These are phyloP conservation scores for Girardinus metallicus DNA, from an alignment of 2,797 vertebrate species.

Conservation along the genomic window DNA sequence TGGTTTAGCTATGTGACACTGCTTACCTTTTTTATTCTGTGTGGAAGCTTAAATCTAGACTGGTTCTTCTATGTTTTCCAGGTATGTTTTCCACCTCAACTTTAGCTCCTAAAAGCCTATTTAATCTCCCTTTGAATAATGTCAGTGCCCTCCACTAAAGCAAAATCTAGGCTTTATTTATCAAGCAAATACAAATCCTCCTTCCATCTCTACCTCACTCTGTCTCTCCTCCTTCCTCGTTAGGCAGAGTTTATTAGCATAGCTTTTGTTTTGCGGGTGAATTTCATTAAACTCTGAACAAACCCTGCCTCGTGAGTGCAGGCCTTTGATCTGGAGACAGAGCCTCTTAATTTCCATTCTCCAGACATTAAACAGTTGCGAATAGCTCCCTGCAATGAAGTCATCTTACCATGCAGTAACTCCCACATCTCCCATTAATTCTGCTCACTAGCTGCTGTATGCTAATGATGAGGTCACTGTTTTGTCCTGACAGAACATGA, in stretches of 20 bases:
- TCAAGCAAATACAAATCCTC: constrained; percentile 75
- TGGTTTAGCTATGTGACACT: background rate
- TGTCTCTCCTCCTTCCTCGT: constrained; percentile 68
- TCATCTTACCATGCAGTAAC: constrained; percentile 68
- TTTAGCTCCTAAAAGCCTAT: constrained; percentile 66
- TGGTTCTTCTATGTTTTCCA: constrained; percentile 44
- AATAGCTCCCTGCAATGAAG: constrained; percentile 70
- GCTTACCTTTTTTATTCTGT: constrained; percentile 23
- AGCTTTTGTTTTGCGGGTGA: constrained; percentile 81
- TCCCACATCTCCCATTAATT: constrained; percentile 61
- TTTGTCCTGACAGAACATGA: constrained; percentile 47
- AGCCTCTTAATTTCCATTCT: constrained; percentile 83
- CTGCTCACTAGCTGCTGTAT: constrained; percentile 58
- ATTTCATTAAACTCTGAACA: constrained; percentile 86
- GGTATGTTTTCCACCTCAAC: constrained; percentile 7
- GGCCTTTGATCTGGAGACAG: constrained; percentile 81
- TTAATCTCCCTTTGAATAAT: constrained; percentile 76
- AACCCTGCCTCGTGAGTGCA: constrained; percentile 74
- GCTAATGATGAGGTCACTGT: constrained; percentile 65
- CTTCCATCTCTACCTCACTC: constrained; percentile 36
- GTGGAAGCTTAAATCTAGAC: constrained; percentile 48
- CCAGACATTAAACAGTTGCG: constrained; percentile 80
- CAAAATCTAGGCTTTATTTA: constrained; percentile 75
- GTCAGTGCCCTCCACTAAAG: constrained; percentile 67
- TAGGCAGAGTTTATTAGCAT: constrained; percentile 81